Evolutionary conservation across 2,888 invertebrate genomes (phyloP).

Genomic region (Lamellibrachia satsuma): DNA sequence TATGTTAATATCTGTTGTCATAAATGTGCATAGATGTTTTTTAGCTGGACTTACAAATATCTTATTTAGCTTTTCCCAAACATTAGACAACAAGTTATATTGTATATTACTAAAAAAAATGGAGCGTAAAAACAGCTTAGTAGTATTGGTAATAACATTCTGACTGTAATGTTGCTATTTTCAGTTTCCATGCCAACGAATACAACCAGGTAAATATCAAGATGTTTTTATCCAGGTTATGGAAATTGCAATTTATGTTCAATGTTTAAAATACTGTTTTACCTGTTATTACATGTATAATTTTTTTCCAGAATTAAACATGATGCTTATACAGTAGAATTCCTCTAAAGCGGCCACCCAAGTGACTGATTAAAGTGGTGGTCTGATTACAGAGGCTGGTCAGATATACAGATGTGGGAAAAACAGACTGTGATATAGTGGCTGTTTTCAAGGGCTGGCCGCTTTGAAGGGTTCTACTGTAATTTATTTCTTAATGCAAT

Average conservation of each 20-base stretch:
- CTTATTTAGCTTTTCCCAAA: no score
- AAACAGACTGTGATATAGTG: no score
- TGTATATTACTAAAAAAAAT: not conserved
- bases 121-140: not conserved
- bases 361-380: no score
- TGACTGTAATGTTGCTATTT: not conserved
- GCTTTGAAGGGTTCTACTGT: no score
- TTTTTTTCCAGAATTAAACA: not conserved
- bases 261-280: not conserved
- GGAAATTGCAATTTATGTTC: not conserved
- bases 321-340: no score
- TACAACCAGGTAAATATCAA: not conserved
- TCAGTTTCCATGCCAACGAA: slow-evolving; percentile 22
- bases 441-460: no score
- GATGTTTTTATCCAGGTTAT: not conserved
- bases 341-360: no score
- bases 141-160: not conserved
- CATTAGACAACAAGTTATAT: not conserved
- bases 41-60: no score
- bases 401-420: no score
- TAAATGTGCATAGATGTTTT: not conserved
- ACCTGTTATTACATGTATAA: not conserved
- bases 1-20: no score
- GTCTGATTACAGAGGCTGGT: no score
- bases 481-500: no score